Percentiles rank a stretch among this genome's conserved stretches.
These are phyloP conservation scores for Cichlasoma orientale DNA, from an alignment of 2,797 vertebrate genomes.

Conservation along the genomic window DNA sequence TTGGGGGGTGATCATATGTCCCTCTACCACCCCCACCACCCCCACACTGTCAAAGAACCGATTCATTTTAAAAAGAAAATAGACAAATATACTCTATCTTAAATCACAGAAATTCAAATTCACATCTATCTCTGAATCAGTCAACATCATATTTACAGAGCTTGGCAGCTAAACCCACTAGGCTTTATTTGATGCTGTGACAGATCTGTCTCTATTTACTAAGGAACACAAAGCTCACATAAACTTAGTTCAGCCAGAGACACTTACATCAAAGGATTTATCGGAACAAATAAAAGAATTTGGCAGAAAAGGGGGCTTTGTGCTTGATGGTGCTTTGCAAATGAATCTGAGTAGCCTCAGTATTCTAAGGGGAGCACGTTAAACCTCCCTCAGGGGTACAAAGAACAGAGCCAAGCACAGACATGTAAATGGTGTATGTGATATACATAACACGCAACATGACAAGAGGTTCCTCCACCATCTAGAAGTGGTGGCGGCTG, in stretches of 20 bases:
- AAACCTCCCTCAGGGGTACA: conserved; percentile 25
- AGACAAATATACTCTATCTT: conserved; percentile 44
- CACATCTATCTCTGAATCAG: conserved; percentile 72
- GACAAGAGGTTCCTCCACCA: conserved; percentile 8
- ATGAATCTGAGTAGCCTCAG: conserved; percentile 42
- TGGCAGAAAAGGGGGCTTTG: conserved; percentile 44
- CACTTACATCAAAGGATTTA: conserved; percentile 65
- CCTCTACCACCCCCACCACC: background rate
- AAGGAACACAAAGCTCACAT: conserved; percentile 67
- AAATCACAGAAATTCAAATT: conserved; percentile 49
- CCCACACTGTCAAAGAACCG: conserved; percentile 40
- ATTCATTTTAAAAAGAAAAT: conserved; percentile 52
- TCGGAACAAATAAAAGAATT: conserved; percentile 60
- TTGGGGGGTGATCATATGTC: background rate
- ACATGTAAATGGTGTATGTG: conserved; percentile 34
- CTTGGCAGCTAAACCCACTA: conserved; percentile 61
- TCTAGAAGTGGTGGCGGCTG: conserved; percentile 24
- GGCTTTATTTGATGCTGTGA: conserved; percentile 71
- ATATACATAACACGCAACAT: conserved; percentile 38
- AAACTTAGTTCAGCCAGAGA: conserved; percentile 72
- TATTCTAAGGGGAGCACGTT: conserved; percentile 31
- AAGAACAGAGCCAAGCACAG: conserved; percentile 15
- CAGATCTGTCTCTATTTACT: conserved; percentile 70
- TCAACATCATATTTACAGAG: conserved; percentile 72
- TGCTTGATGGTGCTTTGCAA: conserved; percentile 49